A percentile compares a stretch with the other conserved stretches of the same genome.
Evolutionary conservation across 2,113 vertebrate genomes (phyloP).

Genomic region (Chlorodrepanis virens): DNA sequence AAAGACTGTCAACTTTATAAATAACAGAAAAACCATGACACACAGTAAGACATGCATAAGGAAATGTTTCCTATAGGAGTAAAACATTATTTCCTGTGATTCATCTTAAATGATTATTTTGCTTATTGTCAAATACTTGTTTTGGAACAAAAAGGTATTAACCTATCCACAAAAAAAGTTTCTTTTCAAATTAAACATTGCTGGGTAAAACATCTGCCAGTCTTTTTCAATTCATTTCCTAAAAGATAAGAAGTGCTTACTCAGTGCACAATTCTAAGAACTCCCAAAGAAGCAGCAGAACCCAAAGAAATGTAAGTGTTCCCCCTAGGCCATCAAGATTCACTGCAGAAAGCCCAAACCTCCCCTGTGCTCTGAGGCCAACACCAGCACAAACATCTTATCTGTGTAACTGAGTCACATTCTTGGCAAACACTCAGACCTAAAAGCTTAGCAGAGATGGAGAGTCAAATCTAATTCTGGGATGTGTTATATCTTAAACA

Average conservation of each 20-base stretch:
- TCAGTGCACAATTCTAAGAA: background rate
- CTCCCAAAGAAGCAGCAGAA: background rate
- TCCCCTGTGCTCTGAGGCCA: background rate
- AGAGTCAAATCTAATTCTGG: background rate
- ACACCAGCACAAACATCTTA: background rate
- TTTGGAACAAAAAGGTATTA: background rate
- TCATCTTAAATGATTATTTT: background rate
- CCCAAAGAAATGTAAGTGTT: background rate
- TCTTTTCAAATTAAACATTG: background rate
- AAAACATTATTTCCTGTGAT: background rate
- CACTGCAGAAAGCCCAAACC: background rate
- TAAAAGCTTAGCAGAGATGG: background rate
- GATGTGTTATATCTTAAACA: background rate
- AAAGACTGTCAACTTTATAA: background rate
- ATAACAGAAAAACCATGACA: background rate
- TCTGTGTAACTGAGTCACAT: background rate
- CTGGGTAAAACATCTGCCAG: background rate
- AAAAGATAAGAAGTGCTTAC: background rate
- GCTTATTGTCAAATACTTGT: background rate
- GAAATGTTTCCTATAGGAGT: background rate
- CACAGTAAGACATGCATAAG: background rate
- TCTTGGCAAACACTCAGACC: background rate
- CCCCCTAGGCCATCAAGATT: background rate
- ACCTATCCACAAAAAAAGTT: background rate
- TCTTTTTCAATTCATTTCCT: background rate